These are phyloP conservation scores for Notamacropus eugenii DNA, from an alignment of 2,797 vertebrate species.

Conservation along the genomic window DNA sequence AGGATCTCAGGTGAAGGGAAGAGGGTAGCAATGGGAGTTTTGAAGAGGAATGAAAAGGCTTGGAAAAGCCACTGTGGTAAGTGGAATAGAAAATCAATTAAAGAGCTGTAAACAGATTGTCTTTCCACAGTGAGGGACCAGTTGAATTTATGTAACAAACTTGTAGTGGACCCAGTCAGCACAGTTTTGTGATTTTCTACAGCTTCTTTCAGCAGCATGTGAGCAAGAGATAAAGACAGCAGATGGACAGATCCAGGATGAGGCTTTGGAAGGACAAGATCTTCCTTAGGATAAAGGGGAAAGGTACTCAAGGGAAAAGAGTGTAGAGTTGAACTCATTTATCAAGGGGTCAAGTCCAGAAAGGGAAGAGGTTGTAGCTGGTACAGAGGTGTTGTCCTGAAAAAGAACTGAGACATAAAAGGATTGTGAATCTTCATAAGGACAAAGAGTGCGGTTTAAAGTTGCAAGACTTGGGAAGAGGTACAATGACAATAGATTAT, in stretches of 20 bases:
- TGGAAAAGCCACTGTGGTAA: no score
- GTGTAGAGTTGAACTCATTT: not conserved
- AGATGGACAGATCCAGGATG: not conserved
- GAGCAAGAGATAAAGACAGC: not conserved
- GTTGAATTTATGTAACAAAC: not conserved
- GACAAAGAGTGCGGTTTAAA: not conserved
- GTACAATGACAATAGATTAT: not conserved
- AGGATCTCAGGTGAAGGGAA: no score
- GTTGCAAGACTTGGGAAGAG: not conserved
- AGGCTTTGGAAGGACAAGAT: not conserved
- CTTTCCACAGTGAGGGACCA: not conserved
- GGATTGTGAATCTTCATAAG: not conserved
- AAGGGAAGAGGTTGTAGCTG: not conserved
- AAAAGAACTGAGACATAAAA: not conserved
- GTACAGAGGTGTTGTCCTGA: not conserved
- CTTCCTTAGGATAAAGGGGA: not conserved
- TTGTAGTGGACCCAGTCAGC: not conserved
- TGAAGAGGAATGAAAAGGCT: no score
- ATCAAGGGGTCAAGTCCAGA: not conserved
- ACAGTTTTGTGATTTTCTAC: not conserved
- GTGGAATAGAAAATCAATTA: no score
- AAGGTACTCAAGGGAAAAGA: not conserved
- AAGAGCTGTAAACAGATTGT: not conserved
- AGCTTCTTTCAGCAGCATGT: not conserved
- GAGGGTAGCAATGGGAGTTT: no score